Conservation (phyloP, 30 jellyfish, hydroid and myxozoan genomes). For the Phacellophora camtschatica region DNA sequence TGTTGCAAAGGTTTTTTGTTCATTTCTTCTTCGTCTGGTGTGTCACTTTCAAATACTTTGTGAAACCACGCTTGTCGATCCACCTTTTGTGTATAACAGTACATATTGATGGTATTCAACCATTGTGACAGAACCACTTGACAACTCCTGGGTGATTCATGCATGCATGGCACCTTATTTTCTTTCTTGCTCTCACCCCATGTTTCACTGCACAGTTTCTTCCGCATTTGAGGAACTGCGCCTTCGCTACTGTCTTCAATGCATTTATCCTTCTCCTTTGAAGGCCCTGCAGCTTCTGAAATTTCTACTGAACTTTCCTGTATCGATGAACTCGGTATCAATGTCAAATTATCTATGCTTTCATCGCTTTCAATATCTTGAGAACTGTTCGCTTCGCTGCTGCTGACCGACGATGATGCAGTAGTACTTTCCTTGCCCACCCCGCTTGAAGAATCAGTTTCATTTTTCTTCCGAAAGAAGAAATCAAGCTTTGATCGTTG, state of each 20-base stretch:
- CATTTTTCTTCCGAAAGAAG: conserved; percentile 22
- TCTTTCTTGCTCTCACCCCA: conserved; percentile 10
- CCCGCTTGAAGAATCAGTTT: conserved; percentile 4
- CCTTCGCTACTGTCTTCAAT: conserved; percentile 28
- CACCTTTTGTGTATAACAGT: too few species aligned
- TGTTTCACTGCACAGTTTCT: not conserved
- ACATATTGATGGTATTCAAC: conserved; percentile 29
- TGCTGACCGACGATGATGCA: conserved; percentile 13
- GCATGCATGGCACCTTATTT: conserved; percentile 19
- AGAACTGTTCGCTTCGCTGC: conserved; percentile 1
- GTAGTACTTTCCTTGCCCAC: not conserved
- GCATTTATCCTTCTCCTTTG: conserved; percentile 18
- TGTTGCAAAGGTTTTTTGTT: too few species aligned
- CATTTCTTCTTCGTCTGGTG: too few species aligned
- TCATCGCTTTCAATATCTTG: conserved; percentile 16
- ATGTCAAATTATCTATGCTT: conserved; percentile 12
- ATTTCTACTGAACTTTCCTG: conserved; percentile 8
- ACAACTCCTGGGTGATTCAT: conserved; percentile 23
- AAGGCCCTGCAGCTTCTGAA: conserved; percentile 34
- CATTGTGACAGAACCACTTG: conserved; percentile 39
- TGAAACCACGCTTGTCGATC: too few species aligned
- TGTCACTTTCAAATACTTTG: too few species aligned
- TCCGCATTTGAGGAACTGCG: conserved; percentile 1
- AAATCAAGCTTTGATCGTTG: conserved; percentile 24
- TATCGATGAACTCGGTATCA: not conserved